These are phyloP conservation scores for Drosophila miranda DNA, from an alignment of 1,140 invertebrate genomes.

Conservation along the genomic window DNA sequence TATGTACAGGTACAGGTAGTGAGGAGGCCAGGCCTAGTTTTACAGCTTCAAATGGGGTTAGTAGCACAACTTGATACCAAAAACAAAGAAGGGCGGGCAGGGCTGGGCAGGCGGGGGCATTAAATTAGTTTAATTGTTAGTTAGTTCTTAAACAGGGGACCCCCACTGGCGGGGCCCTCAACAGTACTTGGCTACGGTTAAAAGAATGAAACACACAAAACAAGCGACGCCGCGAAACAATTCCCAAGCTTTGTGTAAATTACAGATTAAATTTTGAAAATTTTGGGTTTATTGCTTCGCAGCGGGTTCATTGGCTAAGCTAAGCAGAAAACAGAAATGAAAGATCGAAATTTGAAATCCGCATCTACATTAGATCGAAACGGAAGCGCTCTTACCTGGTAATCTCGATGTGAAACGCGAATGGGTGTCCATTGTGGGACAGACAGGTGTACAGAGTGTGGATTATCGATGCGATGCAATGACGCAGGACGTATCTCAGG, in stretches of 20 bases:
- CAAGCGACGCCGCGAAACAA: conserved; percentile 33
- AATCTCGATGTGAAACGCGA: conserved; percentile 68
- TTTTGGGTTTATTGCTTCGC: conserved; percentile 11
- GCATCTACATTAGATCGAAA: conserved; percentile 15
- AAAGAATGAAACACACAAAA: conserved; percentile 34
- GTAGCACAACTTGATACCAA: conserved; percentile 53
- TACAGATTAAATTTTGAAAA: conserved; percentile 1
- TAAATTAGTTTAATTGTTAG: conserved; percentile 54
- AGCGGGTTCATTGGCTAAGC: conserved; percentile 26
- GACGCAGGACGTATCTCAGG: conserved; percentile 42
- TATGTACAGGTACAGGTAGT: conserved; percentile 32
- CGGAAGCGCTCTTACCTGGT: conserved; percentile 59
- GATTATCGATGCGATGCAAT: conserved; percentile 29
- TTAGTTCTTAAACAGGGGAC: conserved; percentile 28
- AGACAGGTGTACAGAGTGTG: conserved; percentile 6
- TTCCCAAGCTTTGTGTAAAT: conserved; percentile 29
- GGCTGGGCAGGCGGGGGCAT: conserved; percentile 31
- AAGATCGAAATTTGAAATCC: conserved; percentile 39
- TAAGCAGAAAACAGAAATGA: conserved; percentile 35
- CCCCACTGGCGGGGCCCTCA: neutral
- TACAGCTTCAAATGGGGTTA: conserved; percentile 45
- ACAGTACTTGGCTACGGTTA: conserved; percentile 29
- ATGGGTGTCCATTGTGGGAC: conserved; percentile 61
- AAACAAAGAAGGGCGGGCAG: conserved; percentile 24
- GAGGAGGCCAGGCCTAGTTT: conserved; percentile 6